These are phyloP conservation scores for Axinella damicornis DNA, from an alignment of 37 sponge, comb jelly and placozoan genomes.

Conservation along the genomic window DNA sequence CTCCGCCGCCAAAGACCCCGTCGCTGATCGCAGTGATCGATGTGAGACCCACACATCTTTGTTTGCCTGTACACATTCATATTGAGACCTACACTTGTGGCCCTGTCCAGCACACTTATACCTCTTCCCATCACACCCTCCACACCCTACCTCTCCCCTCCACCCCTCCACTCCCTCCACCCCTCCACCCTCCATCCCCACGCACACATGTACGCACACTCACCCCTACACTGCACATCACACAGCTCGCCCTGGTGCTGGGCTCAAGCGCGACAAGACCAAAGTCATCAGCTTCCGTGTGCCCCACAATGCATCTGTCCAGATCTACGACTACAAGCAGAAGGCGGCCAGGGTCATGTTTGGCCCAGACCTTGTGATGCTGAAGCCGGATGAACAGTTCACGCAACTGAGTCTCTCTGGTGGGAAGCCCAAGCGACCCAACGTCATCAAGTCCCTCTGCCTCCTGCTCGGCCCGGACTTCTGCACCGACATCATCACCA, in stretches of 20 bases:
- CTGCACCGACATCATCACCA: conserved; percentile 99
- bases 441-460: conserved; percentile 96
- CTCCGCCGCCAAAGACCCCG: conserved; percentile 89
- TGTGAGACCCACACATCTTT: conserved; percentile 26
- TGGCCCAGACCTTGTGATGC: conserved; percentile 99
- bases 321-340: conserved; percentile 99
- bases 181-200: too few species aligned
- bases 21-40: conserved; percentile 90
- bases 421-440: conserved; percentile 99
- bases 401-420: conserved; percentile 99
- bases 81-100: too few species aligned
- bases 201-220: too few species aligned
- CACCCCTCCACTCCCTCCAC: not conserved
- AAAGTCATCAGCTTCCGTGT: conserved; percentile 97
- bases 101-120: too few species aligned
- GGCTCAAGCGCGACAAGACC: conserved; percentile 90
- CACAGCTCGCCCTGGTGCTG: conserved; percentile 57
- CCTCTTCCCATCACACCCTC: not conserved
- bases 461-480: conserved; percentile 99
- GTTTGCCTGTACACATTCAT: too few species aligned
- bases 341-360: conserved; percentile 98
- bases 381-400: conserved; percentile 99
- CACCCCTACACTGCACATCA: not conserved
- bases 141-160: not conserved
- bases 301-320: conserved; percentile 98